phyloP scores from a whole-genome alignment of 2,113 vertebrate genomes.

The Apodemus speciosus region DNA sequence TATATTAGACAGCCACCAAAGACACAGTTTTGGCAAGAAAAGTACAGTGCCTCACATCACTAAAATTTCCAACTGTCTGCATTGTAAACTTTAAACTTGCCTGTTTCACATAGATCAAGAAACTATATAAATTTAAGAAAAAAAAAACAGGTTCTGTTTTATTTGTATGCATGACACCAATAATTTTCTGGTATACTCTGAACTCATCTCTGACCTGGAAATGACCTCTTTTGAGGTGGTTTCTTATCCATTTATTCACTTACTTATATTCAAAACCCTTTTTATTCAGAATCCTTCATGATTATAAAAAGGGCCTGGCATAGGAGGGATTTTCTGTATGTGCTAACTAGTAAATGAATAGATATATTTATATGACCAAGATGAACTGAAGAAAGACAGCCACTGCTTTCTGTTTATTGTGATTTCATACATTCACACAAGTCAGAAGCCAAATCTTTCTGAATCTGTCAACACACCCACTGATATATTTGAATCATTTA shows the following conservation, averaged over 20 bases:
- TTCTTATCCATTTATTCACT: neutral
- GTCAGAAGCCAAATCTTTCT: neutral
- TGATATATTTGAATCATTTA: neutral
- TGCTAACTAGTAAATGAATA: neutral
- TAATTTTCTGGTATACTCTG: neutral
- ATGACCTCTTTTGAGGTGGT: neutral
- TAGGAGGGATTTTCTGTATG: neutral
- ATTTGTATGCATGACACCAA: neutral
- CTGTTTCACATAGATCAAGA: constrained; percentile 60
- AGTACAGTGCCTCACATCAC: constrained; percentile 34
- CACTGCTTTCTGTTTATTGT: neutral
- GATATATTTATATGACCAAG: neutral
- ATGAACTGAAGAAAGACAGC: neutral
- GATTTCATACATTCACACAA: neutral
- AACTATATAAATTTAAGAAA: neutral
- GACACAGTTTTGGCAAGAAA: constrained; percentile 63
- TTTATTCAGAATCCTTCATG: neutral
- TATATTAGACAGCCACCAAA: constrained; percentile 71
- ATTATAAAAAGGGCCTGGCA: neutral
- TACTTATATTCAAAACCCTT: neutral
- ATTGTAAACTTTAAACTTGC: constrained; percentile 51
- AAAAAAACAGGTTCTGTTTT: neutral
- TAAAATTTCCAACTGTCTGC: constrained; percentile 41
- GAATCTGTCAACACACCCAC: neutral
- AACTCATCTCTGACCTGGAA: neutral